phyloP scores from a whole-genome alignment of 1,140 invertebrate genomes.

The Drosophila pseudoananassae region DNA sequence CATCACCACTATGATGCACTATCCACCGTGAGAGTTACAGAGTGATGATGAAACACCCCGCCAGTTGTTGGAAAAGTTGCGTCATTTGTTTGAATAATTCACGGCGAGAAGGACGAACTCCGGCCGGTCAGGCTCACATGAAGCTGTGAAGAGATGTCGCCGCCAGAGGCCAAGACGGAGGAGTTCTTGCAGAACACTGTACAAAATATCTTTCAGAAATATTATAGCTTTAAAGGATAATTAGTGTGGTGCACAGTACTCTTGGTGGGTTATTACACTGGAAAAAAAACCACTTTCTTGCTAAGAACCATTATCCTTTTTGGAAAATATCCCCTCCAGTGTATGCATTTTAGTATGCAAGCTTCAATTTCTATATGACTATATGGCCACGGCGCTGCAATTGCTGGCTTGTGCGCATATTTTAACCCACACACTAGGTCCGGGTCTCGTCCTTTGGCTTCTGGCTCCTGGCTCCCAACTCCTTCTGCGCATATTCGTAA shows the following conservation, averaged over 20 bases:
- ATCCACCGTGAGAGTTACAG: background rate
- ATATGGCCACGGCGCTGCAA: slow-evolving; percentile 35
- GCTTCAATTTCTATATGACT: slow-evolving; percentile 51
- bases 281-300: background rate
- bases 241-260: too few relatives aligned
- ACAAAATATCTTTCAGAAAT: background rate
- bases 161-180: slow-evolving; percentile 9
- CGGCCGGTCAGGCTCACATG: slow-evolving; percentile 23
- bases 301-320: background rate
- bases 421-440: slow-evolving; percentile 15
- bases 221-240: too few relatives aligned
- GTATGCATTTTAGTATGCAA: slow-evolving; percentile 55
- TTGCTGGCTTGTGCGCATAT: slow-evolving; percentile 45
- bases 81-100: slow-evolving; percentile 60
- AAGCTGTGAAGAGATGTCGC: slow-evolving; percentile 31
- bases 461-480: background rate
- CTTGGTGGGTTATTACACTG: too few relatives aligned
- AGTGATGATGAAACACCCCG: slow-evolving; percentile 53
- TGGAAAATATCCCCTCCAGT: background rate
- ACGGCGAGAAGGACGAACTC: slow-evolving; percentile 49
- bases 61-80: slow-evolving; percentile 35
- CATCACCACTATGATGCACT: slow-evolving; percentile 32
- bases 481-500: too few relatives aligned
- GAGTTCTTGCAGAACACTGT: slow-evolving; percentile 7
- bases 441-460: background rate